These are phyloP conservation scores for Conistra vaccinii DNA, from an alignment of 2,888 invertebrate species.

Conservation along the genomic window DNA sequence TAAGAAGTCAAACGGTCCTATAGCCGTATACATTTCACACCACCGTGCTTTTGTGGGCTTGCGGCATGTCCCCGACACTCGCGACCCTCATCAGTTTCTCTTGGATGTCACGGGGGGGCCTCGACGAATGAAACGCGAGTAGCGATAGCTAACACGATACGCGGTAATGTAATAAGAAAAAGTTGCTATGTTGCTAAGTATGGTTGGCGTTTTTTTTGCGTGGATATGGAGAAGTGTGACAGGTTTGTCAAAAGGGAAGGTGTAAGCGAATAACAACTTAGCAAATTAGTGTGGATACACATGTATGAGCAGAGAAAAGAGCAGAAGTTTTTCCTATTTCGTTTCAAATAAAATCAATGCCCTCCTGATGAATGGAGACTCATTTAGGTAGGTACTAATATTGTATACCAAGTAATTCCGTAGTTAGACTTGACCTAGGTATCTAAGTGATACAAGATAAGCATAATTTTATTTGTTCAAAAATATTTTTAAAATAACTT, in stretches of 20 bases:
- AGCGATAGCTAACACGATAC: slow-evolving; percentile 43
- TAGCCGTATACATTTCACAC: slow-evolving; percentile 56
- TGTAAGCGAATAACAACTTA: background rate
- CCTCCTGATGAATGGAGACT: background rate
- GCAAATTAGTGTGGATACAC: background rate
- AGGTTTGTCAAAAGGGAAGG: slow-evolving; percentile 4
- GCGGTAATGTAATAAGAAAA: slow-evolving; percentile 51
- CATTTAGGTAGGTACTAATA: background rate
- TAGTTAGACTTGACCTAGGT: no score
- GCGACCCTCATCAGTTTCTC: slow-evolving; percentile 75
- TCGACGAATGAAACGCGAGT: slow-evolving; percentile 48
- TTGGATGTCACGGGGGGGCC: slow-evolving; percentile 62
- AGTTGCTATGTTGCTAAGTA: slow-evolving; percentile 18
- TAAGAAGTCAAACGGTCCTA: slow-evolving; percentile 48
- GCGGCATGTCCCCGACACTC: slow-evolving; percentile 70
- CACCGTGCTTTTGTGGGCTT: slow-evolving; percentile 66
- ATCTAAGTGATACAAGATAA: no score
- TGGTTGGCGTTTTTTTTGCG: slow-evolving; percentile 23
- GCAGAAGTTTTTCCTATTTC: background rate
- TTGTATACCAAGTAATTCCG: background rate
- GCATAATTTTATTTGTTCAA: background rate
- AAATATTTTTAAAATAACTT: background rate
- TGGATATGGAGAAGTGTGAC: slow-evolving; percentile 9
- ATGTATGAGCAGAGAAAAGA: background rate
- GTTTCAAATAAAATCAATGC: background rate